Evolutionary conservation across 2,113 vertebrate genomes (phyloP), one percentile per base, ranked within the genome.

Genomic region (Alces alces): DNA sequence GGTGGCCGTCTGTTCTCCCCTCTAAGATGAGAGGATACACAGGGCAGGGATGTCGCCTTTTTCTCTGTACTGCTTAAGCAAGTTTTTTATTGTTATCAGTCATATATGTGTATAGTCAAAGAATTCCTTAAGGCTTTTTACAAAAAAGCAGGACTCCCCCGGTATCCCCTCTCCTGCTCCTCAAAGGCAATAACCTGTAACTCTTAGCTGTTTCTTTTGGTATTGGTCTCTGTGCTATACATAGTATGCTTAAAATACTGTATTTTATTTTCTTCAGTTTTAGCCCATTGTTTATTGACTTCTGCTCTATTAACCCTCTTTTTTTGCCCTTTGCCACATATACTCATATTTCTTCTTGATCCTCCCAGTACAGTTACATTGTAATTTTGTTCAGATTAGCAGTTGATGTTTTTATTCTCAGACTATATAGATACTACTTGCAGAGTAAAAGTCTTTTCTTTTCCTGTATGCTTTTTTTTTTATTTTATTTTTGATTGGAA

Each of bases 241-340:
- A 28, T 9, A 61, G 7, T 28, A 39, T 95, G 27, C 43, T 80
- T 85, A 47, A 23, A 27, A 82, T n/a, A 39, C 55, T 94, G 1
- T 23, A 43, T 92, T 95, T 86, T 82, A 43, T 60, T 93, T 96
- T 93, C 85, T 92, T 93, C 33, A 57, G 9, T 87, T 73, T 52
- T 70, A 87, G 11, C 86, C 16, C 45, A 52, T 85, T 89, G 54
- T 52, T 91, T 88, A 92, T 7, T 96, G 60, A 94, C 50, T 83
- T 93, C 13, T 6, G 4, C 21, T 27, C 14, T 79, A 13, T 61
- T 76, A 84, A 45, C 12, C 17, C n/a, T 86, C 64, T 70, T 79
- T 39, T 12, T 96, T 27, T n/a, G 6, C 21, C 4, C 12, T 73
- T 21, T 93, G 58, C 33, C 33, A 19, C 11, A 58, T 6, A 54